Evolutionary conservation across 2,797 vertebrate species (phyloP).

Genomic region (Neosilurus mollespiculum): DNA sequence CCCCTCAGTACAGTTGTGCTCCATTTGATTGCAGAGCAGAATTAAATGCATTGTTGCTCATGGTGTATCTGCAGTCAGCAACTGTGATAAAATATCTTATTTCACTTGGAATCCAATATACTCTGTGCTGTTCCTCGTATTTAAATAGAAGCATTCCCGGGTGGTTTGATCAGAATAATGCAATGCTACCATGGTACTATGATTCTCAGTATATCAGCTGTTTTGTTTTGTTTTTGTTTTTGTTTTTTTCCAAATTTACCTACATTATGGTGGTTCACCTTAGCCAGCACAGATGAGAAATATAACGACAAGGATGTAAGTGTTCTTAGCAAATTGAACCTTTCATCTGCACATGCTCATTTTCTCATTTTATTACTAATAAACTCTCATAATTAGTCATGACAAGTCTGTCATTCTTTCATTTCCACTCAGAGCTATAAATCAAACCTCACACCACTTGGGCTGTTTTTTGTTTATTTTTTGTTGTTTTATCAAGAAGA

Average conservation of each 20-base stretch:
- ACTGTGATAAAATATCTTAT: neutral
- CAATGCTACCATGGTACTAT: neutral
- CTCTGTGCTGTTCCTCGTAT: neutral
- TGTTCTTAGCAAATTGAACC: slow-evolving; percentile 24
- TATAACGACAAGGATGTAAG: slow-evolving; percentile 3
- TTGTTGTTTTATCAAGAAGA: slow-evolving; percentile 6
- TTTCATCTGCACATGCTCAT: slow-evolving; percentile 37
- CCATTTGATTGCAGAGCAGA: neutral
- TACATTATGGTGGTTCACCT: neutral
- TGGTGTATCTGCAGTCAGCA: neutral
- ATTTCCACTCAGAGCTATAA: slow-evolving; percentile 30
- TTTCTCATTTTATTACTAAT: slow-evolving; percentile 39
- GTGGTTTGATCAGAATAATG: neutral
- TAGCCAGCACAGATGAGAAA: slow-evolving; percentile 19
- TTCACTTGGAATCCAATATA: neutral
- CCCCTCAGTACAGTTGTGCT: neutral
- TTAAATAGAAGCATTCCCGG: neutral
- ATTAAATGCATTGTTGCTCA: neutral
- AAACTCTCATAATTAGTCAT: slow-evolving; percentile 43
- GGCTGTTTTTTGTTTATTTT: neutral
- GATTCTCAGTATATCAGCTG: neutral
- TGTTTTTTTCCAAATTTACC: neutral
- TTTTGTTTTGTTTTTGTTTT: neutral
- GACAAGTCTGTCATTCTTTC: slow-evolving; percentile 35
- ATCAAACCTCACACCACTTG: neutral